Evolutionary conservation across 2,888 invertebrate species (phyloP).

Genomic region (Trachelus stipa): DNA sequence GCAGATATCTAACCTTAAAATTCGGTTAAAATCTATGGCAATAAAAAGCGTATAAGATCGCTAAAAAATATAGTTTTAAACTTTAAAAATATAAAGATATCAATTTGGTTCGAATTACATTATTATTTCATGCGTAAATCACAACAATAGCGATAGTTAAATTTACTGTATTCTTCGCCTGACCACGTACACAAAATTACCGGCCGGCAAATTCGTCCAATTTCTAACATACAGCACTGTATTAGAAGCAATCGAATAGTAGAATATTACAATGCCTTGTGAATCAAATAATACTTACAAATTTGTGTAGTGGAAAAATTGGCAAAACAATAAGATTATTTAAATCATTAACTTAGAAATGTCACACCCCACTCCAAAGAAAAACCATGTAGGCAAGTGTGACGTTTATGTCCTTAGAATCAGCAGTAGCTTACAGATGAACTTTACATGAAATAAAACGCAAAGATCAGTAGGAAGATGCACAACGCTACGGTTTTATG

Average conservation of each 20-base stretch:
- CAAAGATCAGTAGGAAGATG: no score
- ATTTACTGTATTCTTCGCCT: constrained; percentile 4
- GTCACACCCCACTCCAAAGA: constrained; percentile 6
- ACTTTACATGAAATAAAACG: background rate
- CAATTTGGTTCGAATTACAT: no score
- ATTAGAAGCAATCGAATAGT: background rate
- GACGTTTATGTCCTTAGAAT: background rate
- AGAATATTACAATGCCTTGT: background rate
- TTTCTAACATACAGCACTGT: background rate
- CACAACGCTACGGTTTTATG: no score
- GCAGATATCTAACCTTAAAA: no score
- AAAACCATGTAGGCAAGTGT: background rate
- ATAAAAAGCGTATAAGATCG: no score
- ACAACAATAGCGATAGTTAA: background rate
- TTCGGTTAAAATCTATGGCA: no score
- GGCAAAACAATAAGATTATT: constrained; percentile 7
- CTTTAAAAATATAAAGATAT: no score
- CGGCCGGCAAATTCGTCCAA: constrained; percentile 43
- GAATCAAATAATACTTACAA: background rate
- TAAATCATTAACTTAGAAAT: constrained; percentile 9
- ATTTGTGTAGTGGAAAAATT: background rate
- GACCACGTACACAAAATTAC: constrained; percentile 59
- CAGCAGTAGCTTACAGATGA: background rate
- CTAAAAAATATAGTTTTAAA: no score
- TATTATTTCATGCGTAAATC: no score